Evolutionary conservation across 2,113 vertebrate species (phyloP).

Genomic region (Megatriorchis doriae): DNA sequence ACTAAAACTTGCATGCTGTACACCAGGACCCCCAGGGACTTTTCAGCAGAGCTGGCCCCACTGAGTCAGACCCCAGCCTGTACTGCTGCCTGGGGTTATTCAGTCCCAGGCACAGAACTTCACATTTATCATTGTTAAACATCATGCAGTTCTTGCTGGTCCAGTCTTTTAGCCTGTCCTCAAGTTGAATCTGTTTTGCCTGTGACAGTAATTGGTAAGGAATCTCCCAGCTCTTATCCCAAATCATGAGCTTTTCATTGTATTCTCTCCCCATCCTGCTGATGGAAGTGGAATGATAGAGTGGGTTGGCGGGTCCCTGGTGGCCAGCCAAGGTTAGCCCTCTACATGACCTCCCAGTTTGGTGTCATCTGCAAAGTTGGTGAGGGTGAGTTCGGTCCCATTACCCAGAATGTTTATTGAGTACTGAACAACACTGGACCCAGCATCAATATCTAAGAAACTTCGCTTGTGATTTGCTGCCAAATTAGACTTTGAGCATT

Average conservation of each 20-base stretch:
- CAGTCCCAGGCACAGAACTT: not conserved
- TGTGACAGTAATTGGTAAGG: not conserved
- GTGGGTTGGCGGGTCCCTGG: not conserved
- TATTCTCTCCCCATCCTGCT: not conserved
- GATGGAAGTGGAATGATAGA: not conserved
- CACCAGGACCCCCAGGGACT: not conserved
- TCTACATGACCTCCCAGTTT: not conserved
- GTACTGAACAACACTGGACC: not conserved
- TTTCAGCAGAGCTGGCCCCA: not conserved
- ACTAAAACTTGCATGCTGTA: not conserved
- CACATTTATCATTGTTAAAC: not conserved
- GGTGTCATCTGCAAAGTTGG: not conserved
- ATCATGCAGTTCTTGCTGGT: not conserved
- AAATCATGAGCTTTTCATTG: rapidly evolving
- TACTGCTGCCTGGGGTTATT: not conserved
- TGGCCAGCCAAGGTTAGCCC: not conserved
- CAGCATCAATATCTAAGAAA: not conserved
- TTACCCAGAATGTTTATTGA: not conserved
- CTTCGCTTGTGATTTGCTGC: not conserved
- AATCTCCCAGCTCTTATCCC: not conserved
- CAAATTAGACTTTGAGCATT: not conserved
- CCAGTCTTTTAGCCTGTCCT: not conserved
- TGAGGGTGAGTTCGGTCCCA: not conserved
- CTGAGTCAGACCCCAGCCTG: not conserved
- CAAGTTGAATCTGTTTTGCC: not conserved